Percentiles rank a stretch among this genome's conserved stretches.
phyloP scores from a whole-genome alignment of 2,888 invertebrate genomes.

The Ochropacha duplaris region DNA sequence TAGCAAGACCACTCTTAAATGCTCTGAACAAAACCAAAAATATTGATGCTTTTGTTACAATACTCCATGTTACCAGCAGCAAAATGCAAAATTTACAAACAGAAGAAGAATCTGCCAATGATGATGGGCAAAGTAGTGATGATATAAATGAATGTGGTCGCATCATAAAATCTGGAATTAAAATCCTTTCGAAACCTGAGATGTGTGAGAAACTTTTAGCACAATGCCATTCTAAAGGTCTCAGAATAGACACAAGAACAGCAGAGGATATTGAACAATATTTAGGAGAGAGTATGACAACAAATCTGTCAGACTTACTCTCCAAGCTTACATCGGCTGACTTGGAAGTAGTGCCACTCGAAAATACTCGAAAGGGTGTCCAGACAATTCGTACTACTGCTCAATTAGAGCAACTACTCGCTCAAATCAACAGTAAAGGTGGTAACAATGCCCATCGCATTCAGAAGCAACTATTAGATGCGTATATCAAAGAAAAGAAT shows the following conservation, averaged over 20 bases:
- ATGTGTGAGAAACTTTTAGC: conserved; percentile 76
- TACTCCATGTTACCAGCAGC: conserved; percentile 75
- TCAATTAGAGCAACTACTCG: conserved; percentile 83
- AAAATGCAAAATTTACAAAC: conserved; percentile 35
- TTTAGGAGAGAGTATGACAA: conserved; percentile 86
- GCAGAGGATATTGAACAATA: conserved; percentile 86
- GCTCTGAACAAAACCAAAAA: conserved; percentile 85
- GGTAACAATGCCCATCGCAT: conserved; percentile 80
- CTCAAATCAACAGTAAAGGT: conserved; percentile 80
- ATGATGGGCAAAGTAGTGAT: conserved; percentile 45
- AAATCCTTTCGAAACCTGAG: conserved; percentile 67
- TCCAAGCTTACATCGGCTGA: conserved; percentile 86
- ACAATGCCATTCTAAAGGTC: conserved; percentile 84
- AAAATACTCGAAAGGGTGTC: conserved; percentile 40
- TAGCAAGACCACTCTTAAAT: conserved; percentile 81
- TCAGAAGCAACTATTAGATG: conserved; percentile 83
- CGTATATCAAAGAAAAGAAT: conserved; percentile 86
- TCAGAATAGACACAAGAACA: conserved; percentile 84
- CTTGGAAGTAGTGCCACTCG: conserved; percentile 69
- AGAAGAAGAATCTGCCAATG: conserved; percentile 51
- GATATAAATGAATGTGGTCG: conserved; percentile 73
- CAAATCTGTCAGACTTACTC: conserved; percentile 84
- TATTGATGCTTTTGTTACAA: conserved; percentile 83
- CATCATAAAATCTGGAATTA: conserved; percentile 79
- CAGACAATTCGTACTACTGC: conserved; percentile 37